Evolutionary conservation across 2,888 invertebrate species (phyloP), one percentile per base, ranked within the genome.

Genomic region (Trachelus stipa): DNA sequence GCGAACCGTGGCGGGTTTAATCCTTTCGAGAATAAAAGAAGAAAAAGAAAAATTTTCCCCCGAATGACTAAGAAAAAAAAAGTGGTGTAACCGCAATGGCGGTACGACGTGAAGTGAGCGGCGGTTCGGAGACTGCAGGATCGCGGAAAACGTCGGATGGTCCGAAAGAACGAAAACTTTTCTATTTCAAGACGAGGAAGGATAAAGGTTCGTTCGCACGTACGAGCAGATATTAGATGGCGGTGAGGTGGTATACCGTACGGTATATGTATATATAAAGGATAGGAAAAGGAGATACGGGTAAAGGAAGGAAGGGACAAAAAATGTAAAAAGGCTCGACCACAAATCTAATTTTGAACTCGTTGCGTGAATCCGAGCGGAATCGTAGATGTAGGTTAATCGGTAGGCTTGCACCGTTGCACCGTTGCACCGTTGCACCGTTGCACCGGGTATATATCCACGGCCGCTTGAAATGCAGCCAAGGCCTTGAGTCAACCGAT

Each of bases 321-420:
- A 56, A 56, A 23, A 56, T 56, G 56, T 23, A 56, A 56, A 23
- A 56, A 56, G 56, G 9, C 9, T 56, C 6, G 23, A 56, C 56
- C 56, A 34, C 69, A 35, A 76, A 73, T 73, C 56, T 30, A 37
- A 35, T n/a, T 76, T 76, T 35, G 35, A 73, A 56, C 73, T 76
- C 35, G 73, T 34, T 73, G 33, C 73, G 11, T 73, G 69, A 71
- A 56, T 69, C 37, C 34, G 30, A 71, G 69, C 31, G 37, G 71
- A 76, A 37, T 76, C 69, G 37, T 71, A 69, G 76, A 76, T 76
- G 69, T 76, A 69, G 76, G 76, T 76, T 71, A 76, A 76, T 69
- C 69, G 76, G 76, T 31, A 73, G 73, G 76, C 73, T 73, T 68
- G 73, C 40, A 56, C 56, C 56, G 71, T 12, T 37, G 73, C 40